Base-by-base conservation (phyloP, 2,797 vertebrate genomes). In the Arrhamphus sclerolepis region DNA sequence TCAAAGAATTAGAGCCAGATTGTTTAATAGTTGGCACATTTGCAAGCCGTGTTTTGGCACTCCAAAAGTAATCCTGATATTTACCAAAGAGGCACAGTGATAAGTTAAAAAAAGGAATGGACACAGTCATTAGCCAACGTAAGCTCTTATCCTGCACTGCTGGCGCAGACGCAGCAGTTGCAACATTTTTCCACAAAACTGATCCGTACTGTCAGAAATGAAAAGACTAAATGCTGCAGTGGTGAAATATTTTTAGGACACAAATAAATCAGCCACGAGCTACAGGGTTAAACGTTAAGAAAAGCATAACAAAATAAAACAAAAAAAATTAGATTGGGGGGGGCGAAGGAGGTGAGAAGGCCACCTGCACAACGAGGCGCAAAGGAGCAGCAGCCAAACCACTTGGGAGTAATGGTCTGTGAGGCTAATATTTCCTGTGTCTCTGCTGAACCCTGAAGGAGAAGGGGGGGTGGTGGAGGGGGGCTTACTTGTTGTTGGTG, bases 381-480 rank as follows among this genome's bases (percentile, higher is more conserved):
- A 44, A 19, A 77, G 70, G 59, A 78, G 76, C 66, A 62, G 75
- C 74, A 78, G 79, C 71, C 75, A 86, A 87, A 87, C 67, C 85
- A 87, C 81, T 87, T 82, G 74, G 80, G 84, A 86, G 83, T 90
- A 92, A 91, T 91, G 87, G 87, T 83, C 81, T 89, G 85, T 81
- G 87, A 89, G 85, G 84, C 72, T 81, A 83, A 92, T 87, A 85
- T 87, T 82, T 89, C 82, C 65, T 75, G 83, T 80, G 82, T 82
- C 72, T 77, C 78, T 81, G 75, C 73, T 89, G 81, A 89, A 81
- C 86, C 72, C 85, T 79, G 81, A 84, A 85, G 81, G 80, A 80
- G 77, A 77, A 68, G 38, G 53, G n/a, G 29, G 53, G 10, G 41
- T n/a, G n/a, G n/a, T 46, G 41, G 57, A 55, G 64, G 69, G 66